Base-by-base conservation (phyloP, 2,113 vertebrate genomes). In the Garra rufa region DNA sequence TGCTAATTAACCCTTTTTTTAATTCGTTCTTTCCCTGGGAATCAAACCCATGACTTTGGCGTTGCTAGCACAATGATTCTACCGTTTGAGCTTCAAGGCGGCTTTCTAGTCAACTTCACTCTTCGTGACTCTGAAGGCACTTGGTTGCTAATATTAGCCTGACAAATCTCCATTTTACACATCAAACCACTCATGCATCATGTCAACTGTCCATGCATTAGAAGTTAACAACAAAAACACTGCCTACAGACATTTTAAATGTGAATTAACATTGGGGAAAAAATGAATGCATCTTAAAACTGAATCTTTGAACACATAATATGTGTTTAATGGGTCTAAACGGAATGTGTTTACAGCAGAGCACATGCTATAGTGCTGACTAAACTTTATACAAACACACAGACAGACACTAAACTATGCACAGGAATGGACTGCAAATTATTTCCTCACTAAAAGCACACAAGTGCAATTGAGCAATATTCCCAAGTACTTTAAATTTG, bases 291-390 rank as follows among this genome's bases (percentile, higher is more conserved):
- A 41, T 3, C 34, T 30, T 26, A n/a, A n/a, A n/a, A n/a, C n/a
- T n/a, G 34, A 43, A 24, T 21, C 9, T n/a, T 38, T 13, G 6
- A 75, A n/a, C 15, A 46, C 17, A 19, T 2, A 50, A 6, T 34
- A 34, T 52, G 21, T 24, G 50, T 34, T 48, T 9, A 21, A 46
- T 9, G 28, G n/a, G 48, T 55, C 76, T 30, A 41, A 70, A 79
- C 10, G 21, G 26, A 67, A 8, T 63, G 28, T 38, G 48, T 44
- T 44, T 19, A 69, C 13, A 28, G 13, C 57, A 63, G 48, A 82
- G 30, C 86, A 87, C 83, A 84, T 84, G 86, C 50, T 48, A 50
- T 30, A 84, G 8, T 84, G 86, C 86, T 87, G 86, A 87, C 83
- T 73, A 26, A 67, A 80, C 48, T 21, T 46, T 21, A 46, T 59